phyloP scores from a whole-genome alignment of 2,888 invertebrate genomes.

The Apoderus coryli region DNA sequence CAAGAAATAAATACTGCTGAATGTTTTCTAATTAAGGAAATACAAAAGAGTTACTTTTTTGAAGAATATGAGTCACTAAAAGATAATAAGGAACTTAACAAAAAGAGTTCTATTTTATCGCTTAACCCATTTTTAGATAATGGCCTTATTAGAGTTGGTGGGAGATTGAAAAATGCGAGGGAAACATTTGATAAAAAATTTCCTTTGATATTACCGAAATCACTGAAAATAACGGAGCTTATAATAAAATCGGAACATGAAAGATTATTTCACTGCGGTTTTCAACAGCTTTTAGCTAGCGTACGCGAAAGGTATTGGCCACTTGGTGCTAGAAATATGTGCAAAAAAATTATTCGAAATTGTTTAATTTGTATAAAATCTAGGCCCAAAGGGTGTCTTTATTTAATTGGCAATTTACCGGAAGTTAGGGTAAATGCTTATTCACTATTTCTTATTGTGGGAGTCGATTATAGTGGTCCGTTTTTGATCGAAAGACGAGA shows the following conservation, averaged over 20 bases:
- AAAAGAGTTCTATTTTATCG: conserved; percentile 4
- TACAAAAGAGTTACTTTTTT: not conserved
- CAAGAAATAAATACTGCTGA: not conserved
- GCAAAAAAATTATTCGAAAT: conserved; percentile 6
- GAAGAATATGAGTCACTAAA: not conserved
- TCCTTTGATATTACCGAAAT: conserved; percentile 18
- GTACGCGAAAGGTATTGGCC: conserved; percentile 10
- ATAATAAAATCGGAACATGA: conserved; percentile 7
- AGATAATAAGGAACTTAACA: conserved; percentile 3
- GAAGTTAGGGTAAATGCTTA: too few species aligned
- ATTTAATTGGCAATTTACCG: too few species aligned
- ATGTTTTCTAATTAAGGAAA: not conserved
- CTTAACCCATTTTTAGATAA: conserved; percentile 11
- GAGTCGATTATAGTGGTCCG: too few species aligned
- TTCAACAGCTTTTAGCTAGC: conserved; percentile 11
- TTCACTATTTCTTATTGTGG: too few species aligned
- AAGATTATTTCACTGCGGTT: conserved; percentile 9
- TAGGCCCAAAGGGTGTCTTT: too few species aligned
- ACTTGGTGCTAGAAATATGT: conserved; percentile 2
- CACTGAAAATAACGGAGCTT: conserved; percentile 7
- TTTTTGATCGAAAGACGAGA: too few species aligned
- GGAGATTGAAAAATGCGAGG: conserved; percentile 13
- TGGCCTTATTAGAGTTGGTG: conserved; percentile 21
- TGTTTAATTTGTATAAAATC: conserved; percentile 9
- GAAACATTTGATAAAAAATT: conserved; percentile 13